These are phyloP conservation scores for Caenorhabditis sp. DNA, from an alignment of 2,888 invertebrate genomes.

Conservation along the genomic window DNA sequence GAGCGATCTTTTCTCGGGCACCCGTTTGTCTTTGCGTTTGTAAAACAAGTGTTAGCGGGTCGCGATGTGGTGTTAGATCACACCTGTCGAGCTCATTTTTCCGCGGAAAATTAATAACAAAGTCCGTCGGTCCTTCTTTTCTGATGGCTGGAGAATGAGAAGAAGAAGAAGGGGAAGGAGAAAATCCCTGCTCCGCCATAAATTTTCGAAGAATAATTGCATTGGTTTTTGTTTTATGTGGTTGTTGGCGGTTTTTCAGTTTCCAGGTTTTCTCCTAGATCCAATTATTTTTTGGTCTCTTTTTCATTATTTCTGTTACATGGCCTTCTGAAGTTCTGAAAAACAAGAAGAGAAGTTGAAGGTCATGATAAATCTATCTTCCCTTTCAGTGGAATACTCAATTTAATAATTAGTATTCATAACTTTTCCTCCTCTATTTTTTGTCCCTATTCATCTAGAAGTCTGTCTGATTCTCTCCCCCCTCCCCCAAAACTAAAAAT, in stretches of 20 bases:
- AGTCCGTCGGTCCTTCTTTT: neutral
- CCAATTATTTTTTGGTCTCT: constrained; percentile 22
- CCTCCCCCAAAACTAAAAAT: neutral
- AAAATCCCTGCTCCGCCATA: constrained; percentile 5
- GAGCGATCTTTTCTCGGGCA: constrained; percentile 45
- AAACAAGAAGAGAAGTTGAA: neutral
- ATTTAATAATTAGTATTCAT: constrained; percentile 2
- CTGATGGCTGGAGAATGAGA: neutral
- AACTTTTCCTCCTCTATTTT: neutral
- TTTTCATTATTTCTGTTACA: neutral
- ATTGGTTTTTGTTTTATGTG: neutral
- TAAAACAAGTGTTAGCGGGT: constrained; percentile 39
- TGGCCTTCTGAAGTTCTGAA: neutral
- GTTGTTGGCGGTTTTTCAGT: neutral
- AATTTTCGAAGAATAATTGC: constrained; percentile 26
- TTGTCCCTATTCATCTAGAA: neutral
- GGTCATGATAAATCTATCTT: neutral
- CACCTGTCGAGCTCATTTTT: constrained; percentile 37
- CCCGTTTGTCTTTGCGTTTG: constrained; percentile 43
- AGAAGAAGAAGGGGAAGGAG: too few species aligned
- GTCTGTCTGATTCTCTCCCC: neutral
- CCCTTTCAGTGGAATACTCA: constrained; percentile 2
- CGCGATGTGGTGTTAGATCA: constrained; percentile 27
- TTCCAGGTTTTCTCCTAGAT: constrained; percentile 11
- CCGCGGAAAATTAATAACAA: constrained; percentile 27